Evolutionary conservation across 92 coral and sea anemone genomes (phyloP).

Genomic region (Heteractis magnifica): DNA sequence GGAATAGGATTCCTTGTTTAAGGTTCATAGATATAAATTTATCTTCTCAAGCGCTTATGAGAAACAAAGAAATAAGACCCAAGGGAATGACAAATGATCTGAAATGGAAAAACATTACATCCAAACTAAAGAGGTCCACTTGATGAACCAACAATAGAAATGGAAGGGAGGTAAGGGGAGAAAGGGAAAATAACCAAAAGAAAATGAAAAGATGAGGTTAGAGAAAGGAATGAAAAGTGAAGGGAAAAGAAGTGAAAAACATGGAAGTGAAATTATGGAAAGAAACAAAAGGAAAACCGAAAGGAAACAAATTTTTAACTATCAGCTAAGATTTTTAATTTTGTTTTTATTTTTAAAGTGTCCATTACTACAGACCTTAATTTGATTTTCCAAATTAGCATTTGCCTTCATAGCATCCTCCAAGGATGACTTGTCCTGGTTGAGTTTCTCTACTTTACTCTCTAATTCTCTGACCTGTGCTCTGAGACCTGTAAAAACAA

Average conservation of each 20-base stretch:
- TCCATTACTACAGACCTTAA: constrained; percentile 28
- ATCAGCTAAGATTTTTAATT: background rate
- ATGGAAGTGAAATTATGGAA: background rate
- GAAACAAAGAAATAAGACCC: too few relatives aligned
- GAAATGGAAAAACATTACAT: too few relatives aligned
- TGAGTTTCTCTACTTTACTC: constrained; percentile 60
- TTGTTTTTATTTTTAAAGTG: background rate
- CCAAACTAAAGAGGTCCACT: background rate
- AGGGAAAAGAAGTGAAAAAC: background rate
- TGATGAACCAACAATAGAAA: background rate
- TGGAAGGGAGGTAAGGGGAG: background rate
- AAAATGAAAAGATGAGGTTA: background rate
- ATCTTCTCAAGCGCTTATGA: too few relatives aligned
- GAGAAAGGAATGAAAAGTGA: background rate
- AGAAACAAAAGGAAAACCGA: background rate
- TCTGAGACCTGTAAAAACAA: constrained; percentile 44
- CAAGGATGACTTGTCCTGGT: constrained; percentile 62
- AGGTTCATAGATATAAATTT: too few relatives aligned
- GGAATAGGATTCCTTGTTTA: too few relatives aligned
- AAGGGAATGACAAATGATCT: too few relatives aligned
- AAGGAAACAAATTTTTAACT: too few relatives aligned
- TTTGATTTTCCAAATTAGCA: constrained; percentile 57
- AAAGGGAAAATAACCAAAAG: background rate
- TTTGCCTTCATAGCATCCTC: constrained; percentile 64
- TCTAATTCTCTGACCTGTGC: constrained; percentile 67